These are phyloP conservation scores for Pelochelys cantorii DNA, from an alignment of 2,797 vertebrate species.

Conservation along the genomic window DNA sequence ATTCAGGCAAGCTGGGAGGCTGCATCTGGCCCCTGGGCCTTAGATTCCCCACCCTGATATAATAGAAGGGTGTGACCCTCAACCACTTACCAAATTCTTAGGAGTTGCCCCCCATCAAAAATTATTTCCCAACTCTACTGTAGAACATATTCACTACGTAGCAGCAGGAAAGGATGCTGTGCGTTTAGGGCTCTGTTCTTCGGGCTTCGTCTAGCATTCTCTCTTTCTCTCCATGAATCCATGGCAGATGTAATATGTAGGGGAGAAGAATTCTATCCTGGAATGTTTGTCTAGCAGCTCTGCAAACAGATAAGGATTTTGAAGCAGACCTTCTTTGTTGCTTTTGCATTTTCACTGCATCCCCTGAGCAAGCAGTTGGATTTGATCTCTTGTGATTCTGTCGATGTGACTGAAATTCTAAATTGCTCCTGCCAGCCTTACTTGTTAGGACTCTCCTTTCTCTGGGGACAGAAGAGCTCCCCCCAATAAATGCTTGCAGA, in stretches of 20 bases:
- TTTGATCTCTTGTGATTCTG: constrained; percentile 54
- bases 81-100: too few species aligned
- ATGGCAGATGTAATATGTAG: constrained; percentile 43
- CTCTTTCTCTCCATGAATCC: neutral
- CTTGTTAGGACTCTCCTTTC: neutral
- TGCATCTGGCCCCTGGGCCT: too few species aligned
- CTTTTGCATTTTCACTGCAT: constrained; percentile 41
- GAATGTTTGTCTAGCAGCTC: constrained; percentile 36
- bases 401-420: constrained; percentile 55
- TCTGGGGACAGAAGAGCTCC: neutral
- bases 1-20: too few species aligned
- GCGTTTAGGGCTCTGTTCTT: neutral
- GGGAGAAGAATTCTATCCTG: constrained; percentile 37
- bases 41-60: too few species aligned
- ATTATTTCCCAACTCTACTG: neutral
- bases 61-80: too few species aligned
- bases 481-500: neutral
- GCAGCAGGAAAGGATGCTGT: constrained; percentile 12
- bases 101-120: too few species aligned
- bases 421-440: constrained; percentile 26
- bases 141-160: constrained; percentile 63
- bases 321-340: neutral
- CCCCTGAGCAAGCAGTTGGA: constrained; percentile 25
- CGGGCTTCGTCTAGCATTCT: neutral
- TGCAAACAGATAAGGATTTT: constrained; percentile 45